Percentiles rank a stretch among this genome's conserved stretches.
Evolutionary conservation across 2,113 vertebrate species (phyloP).

Genomic region (Percopsis transmontana): DNA sequence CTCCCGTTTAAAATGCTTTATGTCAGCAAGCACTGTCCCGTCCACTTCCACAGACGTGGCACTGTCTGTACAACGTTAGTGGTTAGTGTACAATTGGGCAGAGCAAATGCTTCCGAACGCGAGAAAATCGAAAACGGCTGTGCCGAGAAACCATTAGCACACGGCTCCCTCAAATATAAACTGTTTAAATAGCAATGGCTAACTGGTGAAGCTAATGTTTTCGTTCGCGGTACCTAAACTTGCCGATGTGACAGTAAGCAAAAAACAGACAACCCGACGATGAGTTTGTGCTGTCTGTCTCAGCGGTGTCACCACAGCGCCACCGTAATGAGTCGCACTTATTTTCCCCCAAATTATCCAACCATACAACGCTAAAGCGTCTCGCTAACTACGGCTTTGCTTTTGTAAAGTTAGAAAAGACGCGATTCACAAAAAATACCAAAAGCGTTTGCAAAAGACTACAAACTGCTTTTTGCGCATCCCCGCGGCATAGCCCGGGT

Average conservation of each 20-base stretch:
- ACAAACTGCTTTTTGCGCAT: conserved; percentile 55
- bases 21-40: conserved; percentile 50
- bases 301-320: conserved; percentile 72
- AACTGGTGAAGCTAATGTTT: conserved; percentile 52
- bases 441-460: conserved; percentile 38
- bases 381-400: conserved; percentile 71
- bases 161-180: conserved; percentile 47
- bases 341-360: conserved; percentile 68
- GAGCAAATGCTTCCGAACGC: conserved; percentile 10
- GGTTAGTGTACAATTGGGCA: conserved; percentile 35
- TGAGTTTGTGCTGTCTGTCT: conserved; percentile 48
- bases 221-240: conserved; percentile 46
- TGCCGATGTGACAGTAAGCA: conserved; percentile 41
- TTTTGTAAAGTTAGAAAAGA: conserved; percentile 70
- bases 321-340: conserved; percentile 75
- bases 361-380: conserved; percentile 72
- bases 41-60: conserved; percentile 68
- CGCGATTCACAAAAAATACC: conserved; percentile 10
- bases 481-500: conserved; percentile 69
- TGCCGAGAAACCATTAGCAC: conserved; percentile 44
- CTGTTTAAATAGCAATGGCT: conserved; percentile 54
- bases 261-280: conserved; percentile 27
- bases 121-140: conserved; percentile 17
- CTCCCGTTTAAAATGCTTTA: conserved; percentile 26
- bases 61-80: conserved; percentile 44